Evolutionary conservation across 2,888 invertebrate genomes (phyloP), one percentile per base, ranked within the genome.

Genomic region (Epinotia demarniana): DNA sequence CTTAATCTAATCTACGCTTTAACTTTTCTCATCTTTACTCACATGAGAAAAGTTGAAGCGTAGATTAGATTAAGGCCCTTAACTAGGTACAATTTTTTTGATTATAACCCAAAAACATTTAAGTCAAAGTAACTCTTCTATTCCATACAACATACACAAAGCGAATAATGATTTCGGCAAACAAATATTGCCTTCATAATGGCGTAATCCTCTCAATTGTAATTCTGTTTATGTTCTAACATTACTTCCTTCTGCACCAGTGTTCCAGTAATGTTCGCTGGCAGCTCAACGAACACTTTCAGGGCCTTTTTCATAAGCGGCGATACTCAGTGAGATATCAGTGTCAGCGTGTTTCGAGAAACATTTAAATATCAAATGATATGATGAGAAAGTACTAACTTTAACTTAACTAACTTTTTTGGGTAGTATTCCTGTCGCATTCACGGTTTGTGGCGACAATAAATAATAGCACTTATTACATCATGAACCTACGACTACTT

Each of bases 191-290:
- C 23, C 19, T 46, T 49, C 19, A 57, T 74, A 49, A 49, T 84
- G 81, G 82, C 81, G 86, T 87, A 87, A 89, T 87, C 85, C 86
- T 88, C 89, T 90, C 90, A 88, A 86, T 88, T 88, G 80, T 83
- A 55, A 55, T 83, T 81, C 81, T 79, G 81, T 80, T 80, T 80
- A 80, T 78, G 81, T 83, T 84, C 84, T 84, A 81, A 84, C 87
- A 87, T 87, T 86, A 86, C 82, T 85, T 84, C 84, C 85, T 87
- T 84, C 85, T 85, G 86, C 81, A 82, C 80, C 86, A 86, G 87
- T 88, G 86, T 87, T 83, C 53, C 85, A 86, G 81, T 80, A 77
- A 82, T 83, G 83, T 89, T 90, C 90, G 90, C 84, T 83, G 80
- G 83, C 78, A 78, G 82, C 81, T 80, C 82, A 79, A 82, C 82